Evolutionary conservation across 2,797 vertebrate species (phyloP).

Genomic region (Tenualosa thibaudeaui): DNA sequence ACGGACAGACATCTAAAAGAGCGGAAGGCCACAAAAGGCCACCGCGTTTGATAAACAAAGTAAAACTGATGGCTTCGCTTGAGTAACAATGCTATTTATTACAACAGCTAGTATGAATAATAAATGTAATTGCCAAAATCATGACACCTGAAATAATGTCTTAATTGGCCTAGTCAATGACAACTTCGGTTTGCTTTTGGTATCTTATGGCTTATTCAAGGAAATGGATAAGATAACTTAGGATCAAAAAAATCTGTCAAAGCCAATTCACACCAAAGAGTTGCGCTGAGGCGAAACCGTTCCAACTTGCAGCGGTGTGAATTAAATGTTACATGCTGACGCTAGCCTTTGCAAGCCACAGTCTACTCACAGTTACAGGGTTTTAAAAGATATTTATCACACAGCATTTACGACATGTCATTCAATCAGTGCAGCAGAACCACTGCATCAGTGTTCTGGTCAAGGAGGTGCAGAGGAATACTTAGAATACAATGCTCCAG

Average conservation of each 20-base stretch:
- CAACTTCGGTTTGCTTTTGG: not conserved
- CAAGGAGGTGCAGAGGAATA: no score
- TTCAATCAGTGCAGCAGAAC: no score
- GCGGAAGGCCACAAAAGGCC: not conserved
- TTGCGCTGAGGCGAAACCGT: no score
- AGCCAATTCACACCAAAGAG: no score
- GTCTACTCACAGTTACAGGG: no score
- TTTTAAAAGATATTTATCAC: no score
- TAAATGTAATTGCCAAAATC: not conserved
- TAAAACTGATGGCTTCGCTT: not conserved
- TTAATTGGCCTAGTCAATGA: not conserved
- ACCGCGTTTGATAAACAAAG: not conserved
- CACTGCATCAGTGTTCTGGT: no score
- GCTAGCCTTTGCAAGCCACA: no score
- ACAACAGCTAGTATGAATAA: not conserved
- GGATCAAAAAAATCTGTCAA: not conserved
- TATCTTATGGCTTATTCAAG: not conserved
- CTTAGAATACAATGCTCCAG: no score
- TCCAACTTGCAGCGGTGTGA: no score
- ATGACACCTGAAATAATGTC: not conserved
- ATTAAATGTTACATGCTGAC: no score
- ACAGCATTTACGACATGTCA: no score
- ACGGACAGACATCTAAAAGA: not conserved
- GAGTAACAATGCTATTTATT: not conserved
- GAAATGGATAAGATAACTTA: not conserved